Evolutionary conservation across 2,797 vertebrate genomes (phyloP), one percentile per base, ranked within the genome.

Genomic region (Manis javanica): DNA sequence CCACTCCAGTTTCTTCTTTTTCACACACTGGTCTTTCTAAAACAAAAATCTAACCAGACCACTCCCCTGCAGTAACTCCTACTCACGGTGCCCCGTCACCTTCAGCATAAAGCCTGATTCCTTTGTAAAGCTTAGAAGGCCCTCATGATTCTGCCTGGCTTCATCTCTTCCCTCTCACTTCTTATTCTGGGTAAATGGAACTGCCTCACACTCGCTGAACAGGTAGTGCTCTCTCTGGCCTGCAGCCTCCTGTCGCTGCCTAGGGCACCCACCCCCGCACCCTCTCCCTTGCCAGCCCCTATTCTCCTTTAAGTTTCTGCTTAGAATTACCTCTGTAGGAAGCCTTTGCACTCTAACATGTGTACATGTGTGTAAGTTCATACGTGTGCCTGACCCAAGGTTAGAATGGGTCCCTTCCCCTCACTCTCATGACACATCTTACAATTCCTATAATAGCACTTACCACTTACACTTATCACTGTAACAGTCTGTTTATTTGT

Each of bases 21-120:
- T 37, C 29, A 59, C 31, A 53, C 18, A 18, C 16, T 12, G 29
- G 49, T 24, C 46, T 83, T 42, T 79, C 46, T 49, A 61, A 90
- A 34, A 63, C 9, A 42, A 61, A 55, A 19, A 87, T 24, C 39
- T 31, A 59, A 87, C 26, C n/a, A 31, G 3, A 2, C 19, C 7
- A 0, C 7, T 21, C 11, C 26, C 19, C 26, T 15, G 5, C 51
- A n/a, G 61, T 59, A 72, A n/a, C 3, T 3, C 1, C 46, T 1
- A 3, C 53, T 19, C 23, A 14, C 0, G 11, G 3, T 3, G 16
- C 23, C 26, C 61, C 39, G 0, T 46, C n/a, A 0, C 21, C 64
- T 77, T 93, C 57, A n/a, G 23, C 68, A 69, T 23, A 37, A 49
- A 57, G 34, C 49, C 46, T 34, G 37, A 31, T 14, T 64, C 71